Evolutionary conservation across 1,140 invertebrate genomes (phyloP), one percentile per base, ranked within the genome.

Genomic region (Drosophila kanapiae): DNA sequence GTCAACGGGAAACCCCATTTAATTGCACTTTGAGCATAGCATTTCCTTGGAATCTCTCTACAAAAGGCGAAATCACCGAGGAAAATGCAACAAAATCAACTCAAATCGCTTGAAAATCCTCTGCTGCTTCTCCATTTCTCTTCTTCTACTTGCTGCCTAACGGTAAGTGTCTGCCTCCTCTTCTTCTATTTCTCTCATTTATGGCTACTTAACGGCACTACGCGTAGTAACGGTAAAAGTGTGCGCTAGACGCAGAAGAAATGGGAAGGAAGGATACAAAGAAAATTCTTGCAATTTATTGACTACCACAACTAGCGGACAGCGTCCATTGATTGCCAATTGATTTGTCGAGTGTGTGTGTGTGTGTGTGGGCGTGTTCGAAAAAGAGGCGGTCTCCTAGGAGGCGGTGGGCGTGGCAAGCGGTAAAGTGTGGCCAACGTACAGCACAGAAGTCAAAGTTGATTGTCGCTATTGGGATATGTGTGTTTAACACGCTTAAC

Each of bases 311-410:
- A 61, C 60, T 37, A 54, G 45, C 48, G 56, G 59, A 67, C 64
- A 59, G 49, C 57, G 62, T 42, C 76, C 76, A 80, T 87, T 83
- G 84, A 87, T 87, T 74, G 83, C 76, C 80, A 77, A 82, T 80
- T 88, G 84, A 83, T 87, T 74, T 83, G 76, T 65, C 49, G 70
- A 61, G 56, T 67, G 45, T 48, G 59, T 33, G 7, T 13, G 4
- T 45, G 10, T 47, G 10, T 13, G 54, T 45, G 47, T 59, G 60
- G 48, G 60, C 68, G 69, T 45, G 48, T 10, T 27, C 37, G 13
- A 29, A 35, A 13, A 35, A 9, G n/a, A 0, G 33, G 42, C 33
- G 58, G 23, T 23, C 11, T 31, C 10, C 29, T 10, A 14, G 38
- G 40, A 23, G 29, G 42, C 42, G 37, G 13, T 2, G 60, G 74